Conservation (phyloP, 1,140 invertebrate genomes). For the Frieseomelitta varia region DNA sequence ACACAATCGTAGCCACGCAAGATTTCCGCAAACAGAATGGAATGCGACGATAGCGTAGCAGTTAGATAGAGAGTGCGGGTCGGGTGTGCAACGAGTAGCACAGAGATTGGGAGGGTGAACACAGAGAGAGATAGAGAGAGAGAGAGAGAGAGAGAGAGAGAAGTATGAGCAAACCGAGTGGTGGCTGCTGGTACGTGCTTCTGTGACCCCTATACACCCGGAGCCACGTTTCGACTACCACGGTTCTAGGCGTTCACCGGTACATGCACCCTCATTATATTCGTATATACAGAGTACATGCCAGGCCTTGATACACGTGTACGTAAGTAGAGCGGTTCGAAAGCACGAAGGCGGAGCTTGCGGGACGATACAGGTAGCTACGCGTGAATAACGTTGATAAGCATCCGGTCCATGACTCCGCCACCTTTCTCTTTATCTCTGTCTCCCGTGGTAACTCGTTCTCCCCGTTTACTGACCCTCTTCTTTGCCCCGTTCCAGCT, state of each 20-base stretch:
- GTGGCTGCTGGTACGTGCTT: slow-evolving; percentile 35
- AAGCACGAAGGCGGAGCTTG: slow-evolving; percentile 40
- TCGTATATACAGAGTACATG: slow-evolving; percentile 18
- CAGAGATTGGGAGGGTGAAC: background rate
- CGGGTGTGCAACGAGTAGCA: background rate
- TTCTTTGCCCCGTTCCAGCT: background rate
- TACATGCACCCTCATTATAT: slow-evolving; percentile 52
- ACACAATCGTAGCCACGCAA: slow-evolving; percentile 37
- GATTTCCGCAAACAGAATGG: slow-evolving; percentile 58
- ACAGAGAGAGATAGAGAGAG: background rate
- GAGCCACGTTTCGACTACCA: slow-evolving; percentile 60
- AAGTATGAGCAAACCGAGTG: background rate
- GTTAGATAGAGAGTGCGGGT: slow-evolving; percentile 46
- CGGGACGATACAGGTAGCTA: slow-evolving; percentile 21
- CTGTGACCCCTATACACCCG: slow-evolving; percentile 48
- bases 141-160: background rate
- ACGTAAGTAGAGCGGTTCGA: slow-evolving; percentile 13
- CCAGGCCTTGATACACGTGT: background rate
- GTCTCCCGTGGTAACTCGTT: background rate
- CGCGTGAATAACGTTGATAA: slow-evolving; percentile 66
- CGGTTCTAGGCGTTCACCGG: slow-evolving; percentile 42
- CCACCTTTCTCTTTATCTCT: slow-evolving; percentile 25
- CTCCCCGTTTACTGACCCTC: background rate
- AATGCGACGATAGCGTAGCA: slow-evolving; percentile 60
- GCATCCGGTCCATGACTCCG: slow-evolving; percentile 35